phyloP scores from a whole-genome alignment of 1,140 invertebrate genomes.

The Drosophila nasuta region DNA sequence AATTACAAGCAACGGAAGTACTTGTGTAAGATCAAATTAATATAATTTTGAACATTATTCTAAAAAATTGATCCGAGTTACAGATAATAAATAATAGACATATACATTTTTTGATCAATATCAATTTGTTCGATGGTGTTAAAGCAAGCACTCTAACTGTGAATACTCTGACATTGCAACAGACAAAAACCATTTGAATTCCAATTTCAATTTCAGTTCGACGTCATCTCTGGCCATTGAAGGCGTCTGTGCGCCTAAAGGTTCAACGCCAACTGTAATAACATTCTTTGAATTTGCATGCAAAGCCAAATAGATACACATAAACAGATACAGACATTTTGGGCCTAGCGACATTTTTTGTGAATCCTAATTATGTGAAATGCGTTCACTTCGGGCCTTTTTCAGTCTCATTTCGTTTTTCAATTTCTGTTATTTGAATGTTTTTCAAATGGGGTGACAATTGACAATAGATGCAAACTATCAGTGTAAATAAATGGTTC shows the following conservation, averaged over 20 bases:
- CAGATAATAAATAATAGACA: neutral
- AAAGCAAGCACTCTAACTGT: neutral
- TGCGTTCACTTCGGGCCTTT: constrained; percentile 60
- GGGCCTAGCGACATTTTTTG: constrained; percentile 51
- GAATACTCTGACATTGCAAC: neutral
- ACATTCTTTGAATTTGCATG: constrained; percentile 61
- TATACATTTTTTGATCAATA: neutral
- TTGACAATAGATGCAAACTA: constrained; percentile 30
- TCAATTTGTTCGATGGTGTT: neutral
- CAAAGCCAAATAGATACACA: constrained; percentile 40
- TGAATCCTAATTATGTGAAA: constrained; percentile 63
- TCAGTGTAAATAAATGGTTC: neutral
- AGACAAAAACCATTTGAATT: constrained; percentile 7
- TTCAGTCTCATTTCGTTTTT: constrained; percentile 19
- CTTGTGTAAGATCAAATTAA: no score
- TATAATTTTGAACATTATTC: no score
- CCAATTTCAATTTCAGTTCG: constrained; percentile 10
- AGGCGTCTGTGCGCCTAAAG: constrained; percentile 12
- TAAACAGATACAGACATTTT: constrained; percentile 22
- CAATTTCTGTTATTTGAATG: constrained; percentile 38
- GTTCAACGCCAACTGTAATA: constrained; percentile 66
- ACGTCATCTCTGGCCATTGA: constrained; percentile 6
- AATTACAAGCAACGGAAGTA: no score
- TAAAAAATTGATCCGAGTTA: neutral
- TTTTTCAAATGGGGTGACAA: constrained; percentile 52